phyloP scores from a whole-genome alignment of 2,113 vertebrate genomes.

The Prinia subflava region DNA sequence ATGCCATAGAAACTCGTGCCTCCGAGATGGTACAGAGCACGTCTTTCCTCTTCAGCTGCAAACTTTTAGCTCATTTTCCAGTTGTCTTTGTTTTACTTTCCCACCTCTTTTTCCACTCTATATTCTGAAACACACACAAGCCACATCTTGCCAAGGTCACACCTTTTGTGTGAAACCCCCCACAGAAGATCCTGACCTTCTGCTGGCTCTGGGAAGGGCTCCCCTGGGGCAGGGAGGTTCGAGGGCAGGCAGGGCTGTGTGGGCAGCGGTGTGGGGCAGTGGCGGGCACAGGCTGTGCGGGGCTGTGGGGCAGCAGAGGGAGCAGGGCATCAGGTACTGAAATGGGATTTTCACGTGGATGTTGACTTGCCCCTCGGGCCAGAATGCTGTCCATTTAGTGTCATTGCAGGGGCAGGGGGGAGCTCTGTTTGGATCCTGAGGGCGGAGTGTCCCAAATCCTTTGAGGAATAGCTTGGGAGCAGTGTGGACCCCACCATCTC shows the following conservation, averaged over 20 bases:
- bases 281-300: background rate
- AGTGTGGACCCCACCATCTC: rapidly evolving
- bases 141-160: rapidly evolving
- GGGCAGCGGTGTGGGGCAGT: rapidly evolving
- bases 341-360: background rate
- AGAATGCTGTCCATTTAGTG: rapidly evolving
- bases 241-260: rapidly evolving
- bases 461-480: background rate
- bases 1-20: background rate
- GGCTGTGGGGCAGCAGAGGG: rapidly evolving
- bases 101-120: rapidly evolving
- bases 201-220: too few relatives aligned
- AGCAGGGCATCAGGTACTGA: background rate
- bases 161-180: rapidly evolving
- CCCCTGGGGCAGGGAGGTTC: rapidly evolving
- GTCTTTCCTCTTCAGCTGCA: background rate
- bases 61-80: background rate
- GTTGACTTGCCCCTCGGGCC: too few relatives aligned
- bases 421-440: background rate
- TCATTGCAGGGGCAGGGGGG: rapidly evolving
- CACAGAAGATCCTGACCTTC: rapidly evolving
- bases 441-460: too few relatives aligned
- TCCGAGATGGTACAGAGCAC: background rate
- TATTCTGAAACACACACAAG: background rate
- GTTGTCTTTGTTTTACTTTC: rapidly evolving